A percentile compares a stretch with the other conserved stretches of the same genome.
Evolutionary conservation across 2,888 invertebrate genomes (phyloP).

Genomic region (Lasioglossum zephyrum): DNA sequence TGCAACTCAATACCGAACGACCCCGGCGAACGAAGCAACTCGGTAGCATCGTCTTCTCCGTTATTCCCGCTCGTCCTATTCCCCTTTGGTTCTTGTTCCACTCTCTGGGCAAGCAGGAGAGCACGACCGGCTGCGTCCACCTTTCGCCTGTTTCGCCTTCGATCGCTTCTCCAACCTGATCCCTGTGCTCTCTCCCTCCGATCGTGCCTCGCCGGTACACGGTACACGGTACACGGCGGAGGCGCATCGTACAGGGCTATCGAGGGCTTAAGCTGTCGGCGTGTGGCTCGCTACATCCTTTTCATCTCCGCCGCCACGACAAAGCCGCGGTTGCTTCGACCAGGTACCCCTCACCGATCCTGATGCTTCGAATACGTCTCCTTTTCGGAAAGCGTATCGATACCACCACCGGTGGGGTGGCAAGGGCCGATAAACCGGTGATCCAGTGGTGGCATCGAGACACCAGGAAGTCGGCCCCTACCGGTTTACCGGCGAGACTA

Average conservation of each 20-base stretch:
- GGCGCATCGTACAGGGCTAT: slow-evolving; percentile 64
- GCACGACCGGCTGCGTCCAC: slow-evolving; percentile 19
- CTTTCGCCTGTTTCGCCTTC: slow-evolving; percentile 22
- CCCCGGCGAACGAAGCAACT: slow-evolving; percentile 19
- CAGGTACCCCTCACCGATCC: slow-evolving; percentile 29
- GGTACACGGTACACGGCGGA: slow-evolving; percentile 51
- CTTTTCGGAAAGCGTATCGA: slow-evolving; percentile 42
- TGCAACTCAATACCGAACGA: slow-evolving; percentile 38
- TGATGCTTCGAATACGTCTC: slow-evolving; percentile 17
- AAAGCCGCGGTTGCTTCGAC: slow-evolving; percentile 57
- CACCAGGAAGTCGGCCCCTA: slow-evolving; percentile 1
- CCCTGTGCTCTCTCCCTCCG: slow-evolving; percentile 37
- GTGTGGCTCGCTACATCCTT: slow-evolving; percentile 70
- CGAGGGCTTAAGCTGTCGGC: slow-evolving; percentile 69
- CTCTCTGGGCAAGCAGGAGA: neutral
- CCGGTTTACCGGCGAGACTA: neutral
- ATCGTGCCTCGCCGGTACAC: slow-evolving; percentile 34
- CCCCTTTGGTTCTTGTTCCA: neutral
- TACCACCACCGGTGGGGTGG: neutral
- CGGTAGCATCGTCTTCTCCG: slow-evolving; percentile 41
- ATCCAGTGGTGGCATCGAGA: neutral
- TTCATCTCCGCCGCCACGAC: slow-evolving; percentile 70
- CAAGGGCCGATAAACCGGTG: neutral
- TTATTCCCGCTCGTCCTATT: slow-evolving; percentile 19
- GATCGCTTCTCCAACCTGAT: slow-evolving; percentile 26